phyloP scores from a whole-genome alignment of 2,113 vertebrate species.

The Emydocephalus ijimae region DNA sequence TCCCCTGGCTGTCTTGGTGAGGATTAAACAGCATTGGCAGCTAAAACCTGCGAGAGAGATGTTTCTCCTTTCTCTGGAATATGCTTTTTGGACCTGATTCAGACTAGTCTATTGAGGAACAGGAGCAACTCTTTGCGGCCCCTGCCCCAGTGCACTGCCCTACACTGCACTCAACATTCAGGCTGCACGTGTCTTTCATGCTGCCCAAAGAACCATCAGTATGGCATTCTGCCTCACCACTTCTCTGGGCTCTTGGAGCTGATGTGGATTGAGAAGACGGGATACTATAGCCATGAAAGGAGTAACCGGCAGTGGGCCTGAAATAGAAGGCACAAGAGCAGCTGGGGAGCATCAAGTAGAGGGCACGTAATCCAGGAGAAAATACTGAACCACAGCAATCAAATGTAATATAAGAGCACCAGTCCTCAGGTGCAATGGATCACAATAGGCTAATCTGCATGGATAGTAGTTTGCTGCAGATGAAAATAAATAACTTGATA shows the following conservation, averaged over 20 bases:
- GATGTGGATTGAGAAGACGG: not conserved
- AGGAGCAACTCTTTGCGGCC: not conserved
- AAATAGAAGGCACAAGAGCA: not conserved
- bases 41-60: not conserved
- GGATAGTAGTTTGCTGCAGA: conserved; percentile 30
- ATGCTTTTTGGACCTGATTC: not conserved
- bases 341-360: not conserved
- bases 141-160: not conserved
- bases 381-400: conserved; percentile 4
- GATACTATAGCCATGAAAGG: not conserved
- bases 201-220: not conserved
- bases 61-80: not conserved
- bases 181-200: not conserved
- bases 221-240: not conserved
- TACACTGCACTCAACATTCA: not conserved
- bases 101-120: not conserved
- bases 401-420: conserved; percentile 31
- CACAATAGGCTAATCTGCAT: conserved; percentile 30
- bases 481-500: conserved; percentile 16
- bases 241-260: not conserved
- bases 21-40: not conserved
- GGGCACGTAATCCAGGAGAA: not conserved
- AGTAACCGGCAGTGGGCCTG: not conserved
- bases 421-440: conserved; percentile 32
- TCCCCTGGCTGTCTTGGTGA: not conserved